A percentile compares a stretch with the other conserved stretches of the same genome.
These are phyloP conservation scores for Mantis religiosa DNA, from an alignment of 2,888 invertebrate species.

Conservation along the genomic window DNA sequence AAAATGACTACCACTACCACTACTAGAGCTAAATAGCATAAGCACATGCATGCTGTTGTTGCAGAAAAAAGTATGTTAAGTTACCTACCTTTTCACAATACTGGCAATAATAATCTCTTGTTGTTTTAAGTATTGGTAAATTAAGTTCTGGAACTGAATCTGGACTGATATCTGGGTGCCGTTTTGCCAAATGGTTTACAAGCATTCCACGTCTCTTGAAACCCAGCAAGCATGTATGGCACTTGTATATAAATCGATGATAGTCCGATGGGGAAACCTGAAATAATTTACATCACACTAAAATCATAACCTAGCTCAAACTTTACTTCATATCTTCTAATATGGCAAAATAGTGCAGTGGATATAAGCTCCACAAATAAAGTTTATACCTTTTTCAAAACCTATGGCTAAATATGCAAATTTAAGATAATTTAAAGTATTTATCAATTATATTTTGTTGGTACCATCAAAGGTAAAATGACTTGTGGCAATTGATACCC, in stretches of 20 bases:
- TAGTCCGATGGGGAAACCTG: conserved; percentile 58
- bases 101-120: conserved; percentile 77
- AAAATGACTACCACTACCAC: too few species aligned
- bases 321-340: too few species aligned
- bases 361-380: too few species aligned
- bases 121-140: conserved; percentile 71
- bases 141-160: conserved; percentile 69
- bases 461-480: too few species aligned
- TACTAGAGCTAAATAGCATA: too few species aligned
- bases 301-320: not conserved
- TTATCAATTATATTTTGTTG: too few species aligned
- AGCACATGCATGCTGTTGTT: not conserved
- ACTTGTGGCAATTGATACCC: too few species aligned
- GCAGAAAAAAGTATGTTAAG: not conserved
- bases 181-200: conserved; percentile 78
- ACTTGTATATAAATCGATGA: conserved; percentile 70
- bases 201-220: conserved; percentile 82
- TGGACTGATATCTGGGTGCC: conserved; percentile 62
- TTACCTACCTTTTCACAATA: conserved; percentile 67
- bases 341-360: too few species aligned
- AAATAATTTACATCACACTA: conserved; percentile 26
- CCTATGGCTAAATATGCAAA: too few species aligned
- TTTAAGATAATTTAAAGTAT: too few species aligned
- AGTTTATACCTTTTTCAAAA: too few species aligned
- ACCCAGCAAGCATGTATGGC: conserved; percentile 68